Percentiles rank a stretch among this genome's conserved stretches.
These are phyloP conservation scores for Tethya wilhelma DNA, from an alignment of 37 sponge, comb jelly and placozoan genomes.

Conservation along the genomic window DNA sequence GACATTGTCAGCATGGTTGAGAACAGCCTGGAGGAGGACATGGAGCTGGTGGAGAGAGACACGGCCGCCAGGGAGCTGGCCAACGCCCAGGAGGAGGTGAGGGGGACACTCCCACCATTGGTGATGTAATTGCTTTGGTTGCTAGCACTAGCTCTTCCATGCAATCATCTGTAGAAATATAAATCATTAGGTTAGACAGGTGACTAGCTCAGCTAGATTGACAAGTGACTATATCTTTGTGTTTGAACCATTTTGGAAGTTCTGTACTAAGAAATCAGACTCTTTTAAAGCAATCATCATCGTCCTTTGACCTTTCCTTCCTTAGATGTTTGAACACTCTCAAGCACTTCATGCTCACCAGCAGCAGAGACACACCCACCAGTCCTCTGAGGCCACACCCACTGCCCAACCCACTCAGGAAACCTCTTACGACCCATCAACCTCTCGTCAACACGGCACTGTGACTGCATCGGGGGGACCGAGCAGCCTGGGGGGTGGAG, in stretches of 20 bases:
- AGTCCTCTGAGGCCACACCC: background rate
- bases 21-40: conserved; percentile 22
- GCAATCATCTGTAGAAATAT: background rate
- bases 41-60: conserved; percentile 1
- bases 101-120: too few relatives aligned
- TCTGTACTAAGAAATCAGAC: too few relatives aligned
- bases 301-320: too few relatives aligned
- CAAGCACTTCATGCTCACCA: conserved; percentile 68
- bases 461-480: background rate
- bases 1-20: conserved; percentile 14
- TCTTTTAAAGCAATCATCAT: too few relatives aligned
- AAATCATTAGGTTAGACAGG: background rate
- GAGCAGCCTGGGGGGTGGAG: background rate
- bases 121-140: too few relatives aligned
- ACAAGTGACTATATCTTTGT: too few relatives aligned
- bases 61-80: background rate
- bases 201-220: too few relatives aligned
- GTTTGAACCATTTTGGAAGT: too few relatives aligned
- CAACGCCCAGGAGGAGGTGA: conserved; percentile 25
- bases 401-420: conserved; percentile 2
- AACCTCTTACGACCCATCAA: conserved; percentile 1
- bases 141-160: too few relatives aligned
- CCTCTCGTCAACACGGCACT: background rate
- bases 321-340: conserved; percentile 82
- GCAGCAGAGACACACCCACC: conserved; percentile 11